Base-by-base conservation (phyloP, 1,140 invertebrate species). In the Euwallacea fornicatus region DNA sequence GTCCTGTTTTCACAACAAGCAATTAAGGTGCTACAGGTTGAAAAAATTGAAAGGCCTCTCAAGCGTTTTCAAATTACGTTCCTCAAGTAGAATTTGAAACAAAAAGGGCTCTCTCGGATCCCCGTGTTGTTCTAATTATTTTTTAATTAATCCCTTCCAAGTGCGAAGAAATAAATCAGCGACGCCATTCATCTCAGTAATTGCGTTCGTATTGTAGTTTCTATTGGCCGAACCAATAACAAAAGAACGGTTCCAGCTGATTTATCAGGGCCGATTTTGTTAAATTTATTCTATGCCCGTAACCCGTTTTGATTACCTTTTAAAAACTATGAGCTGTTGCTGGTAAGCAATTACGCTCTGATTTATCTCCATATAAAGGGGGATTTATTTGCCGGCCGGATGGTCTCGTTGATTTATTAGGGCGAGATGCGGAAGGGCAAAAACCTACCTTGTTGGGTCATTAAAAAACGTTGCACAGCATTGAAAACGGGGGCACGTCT, bases 261-360 rank as follows among this genome's bases (percentile, higher is more conserved):
- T 61, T 61, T 61, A 61, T 61, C 59, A 43, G 21, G 11, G 21
- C 43, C 59, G 59, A 61, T 61, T 61, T 61, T 61, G 59, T 61
- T 61, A 61, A 61, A 61, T 61, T 61, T 61, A 61, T 61, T 61
- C 59, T 43, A 10, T 41, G 42, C 59, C 42, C 59, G 59, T 61
- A 61, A 61, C 59, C 59, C 59, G 42, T 61, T 61, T 61, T 61
- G 42, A 61, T 61, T 61, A 61, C 59, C 59, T 61, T 61, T 61
- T 61, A 61, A 61, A 61, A 61, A 61, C 59, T 61, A 61, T 58
- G 59, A 61, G 59, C 59, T 61, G 59, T 61, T 61, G 59, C 59
- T 61, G 59, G 59, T 61, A 61, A 7, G 59, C 59, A 61, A 61
- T 61, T 61, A 61, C 33, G 59, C 7, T 61, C 43, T 61, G 59